Base-by-base conservation (phyloP, 2,888 invertebrate genomes). In the Pyrrhosoma nymphula region DNA sequence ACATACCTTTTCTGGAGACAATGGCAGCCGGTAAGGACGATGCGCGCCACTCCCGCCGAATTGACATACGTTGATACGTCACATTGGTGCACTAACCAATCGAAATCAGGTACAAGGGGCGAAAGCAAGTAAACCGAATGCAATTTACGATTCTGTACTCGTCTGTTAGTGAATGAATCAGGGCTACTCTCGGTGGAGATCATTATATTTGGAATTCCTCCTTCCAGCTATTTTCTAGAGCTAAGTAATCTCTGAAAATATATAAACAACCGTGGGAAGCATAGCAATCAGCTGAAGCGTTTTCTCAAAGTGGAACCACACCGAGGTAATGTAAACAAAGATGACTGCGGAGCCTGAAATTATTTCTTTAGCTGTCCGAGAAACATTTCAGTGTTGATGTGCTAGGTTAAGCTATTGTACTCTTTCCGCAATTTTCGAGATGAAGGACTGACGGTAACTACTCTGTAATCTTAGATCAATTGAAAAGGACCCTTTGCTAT, bases 1-100 rank as follows among this genome's bases (percentile, higher is more conserved):
- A 69, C 39, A 93, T 93, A 93, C 93, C 93, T 93, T 55, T 14
- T 26, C 93, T 47, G 63, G 93, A 75, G 35, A 75, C 93, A 93
- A 93, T 93, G 93, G 93, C 93, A 93, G 93, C 93, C 93, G 93
- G 93, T 75, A 69, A 55, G 75, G 69, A 93, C 93, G 93, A 47
- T 93, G 93, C 93, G 93, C 93, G 93, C 93, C 93, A 93, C 93
- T 93, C 93, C 93, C 93, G 93, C 93, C 93, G 93, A 93, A 93
- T 93, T 93, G 93, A 93, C 93, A 93, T 93, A 93, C 93, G 75
- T 93, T 93, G 93, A 93, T 93, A 93, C 93, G 93, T 93, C 93
- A 93, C 93, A 93, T 75, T 69, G 93, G 75, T 93, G 93, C 93
- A 93, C 63, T 93, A 93, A 93, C 93, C 93, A 93, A 93, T 93